Percentiles rank a stretch among this genome's conserved stretches.
phyloP scores from a whole-genome alignment of 2,888 invertebrate species.

The Calameuta filiformis region DNA sequence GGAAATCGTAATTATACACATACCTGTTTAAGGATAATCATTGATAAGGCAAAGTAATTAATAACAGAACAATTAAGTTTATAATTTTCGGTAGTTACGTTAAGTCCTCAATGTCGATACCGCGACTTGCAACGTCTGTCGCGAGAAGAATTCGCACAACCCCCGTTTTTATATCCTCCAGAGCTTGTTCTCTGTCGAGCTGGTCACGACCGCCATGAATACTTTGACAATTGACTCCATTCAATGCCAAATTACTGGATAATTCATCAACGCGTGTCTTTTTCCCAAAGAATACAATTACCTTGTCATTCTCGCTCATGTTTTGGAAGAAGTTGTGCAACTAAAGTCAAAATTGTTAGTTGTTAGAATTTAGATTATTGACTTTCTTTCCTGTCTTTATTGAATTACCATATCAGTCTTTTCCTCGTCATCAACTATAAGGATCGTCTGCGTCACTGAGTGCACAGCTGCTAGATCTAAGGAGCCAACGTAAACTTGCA shows the following conservation, averaged over 20 bases:
- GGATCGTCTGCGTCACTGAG: slow-evolving; percentile 83
- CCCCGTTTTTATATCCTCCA: slow-evolving; percentile 85
- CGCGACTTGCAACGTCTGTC: slow-evolving; percentile 95
- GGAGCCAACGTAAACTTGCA: slow-evolving; percentile 90
- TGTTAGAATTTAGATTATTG: slow-evolving; percentile 9
- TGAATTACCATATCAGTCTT: slow-evolving; percentile 73
- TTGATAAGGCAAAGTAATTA: neutral
- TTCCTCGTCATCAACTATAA: slow-evolving; percentile 78
- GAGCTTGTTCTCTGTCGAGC: slow-evolving; percentile 81
- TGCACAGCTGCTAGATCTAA: slow-evolving; percentile 91
- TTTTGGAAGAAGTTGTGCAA: slow-evolving; percentile 76
- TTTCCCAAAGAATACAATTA: slow-evolving; percentile 90
- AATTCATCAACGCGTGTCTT: slow-evolving; percentile 87
- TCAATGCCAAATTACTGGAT: slow-evolving; percentile 80
- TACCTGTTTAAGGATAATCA: slow-evolving; percentile 66
- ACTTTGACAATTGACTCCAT: slow-evolving; percentile 78
- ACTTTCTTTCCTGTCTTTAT: neutral
- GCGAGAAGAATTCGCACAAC: slow-evolving; percentile 86
- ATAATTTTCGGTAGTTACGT: slow-evolving; percentile 68
- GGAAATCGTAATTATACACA: slow-evolving; percentile 94
- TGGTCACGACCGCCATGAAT: slow-evolving; percentile 93
- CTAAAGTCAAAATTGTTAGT: slow-evolving; percentile 51
- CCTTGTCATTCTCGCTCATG: slow-evolving; percentile 83
- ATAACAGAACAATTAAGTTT: slow-evolving; percentile 1
- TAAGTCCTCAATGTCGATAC: slow-evolving; percentile 90